These are phyloP conservation scores for Lagopus leucura DNA, from an alignment of 2,113 vertebrate species.

Conservation along the genomic window DNA sequence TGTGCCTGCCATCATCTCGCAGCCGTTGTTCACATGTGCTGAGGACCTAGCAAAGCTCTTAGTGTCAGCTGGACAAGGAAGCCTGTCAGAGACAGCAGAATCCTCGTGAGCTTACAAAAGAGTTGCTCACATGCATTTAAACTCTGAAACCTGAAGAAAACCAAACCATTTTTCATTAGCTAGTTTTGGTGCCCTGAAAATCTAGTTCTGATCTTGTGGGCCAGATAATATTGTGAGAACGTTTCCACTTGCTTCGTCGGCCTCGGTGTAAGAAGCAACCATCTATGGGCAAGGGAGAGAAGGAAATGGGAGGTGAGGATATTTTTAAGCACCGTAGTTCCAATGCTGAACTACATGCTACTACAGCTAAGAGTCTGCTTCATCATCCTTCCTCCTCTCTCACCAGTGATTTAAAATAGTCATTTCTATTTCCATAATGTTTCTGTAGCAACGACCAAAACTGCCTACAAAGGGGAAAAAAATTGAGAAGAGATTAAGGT, in stretches of 20 bases:
- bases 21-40: not conserved
- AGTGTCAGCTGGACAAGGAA: not conserved
- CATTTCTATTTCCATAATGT: not conserved
- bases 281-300: not conserved
- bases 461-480: not conserved
- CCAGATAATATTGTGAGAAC: not conserved
- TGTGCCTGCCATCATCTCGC: not conserved
- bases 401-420: not conserved
- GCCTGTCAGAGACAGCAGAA: not conserved
- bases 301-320: not conserved
- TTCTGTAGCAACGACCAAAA: not conserved
- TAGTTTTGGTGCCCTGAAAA: not conserved
- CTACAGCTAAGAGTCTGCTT: not conserved
- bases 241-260: not conserved
- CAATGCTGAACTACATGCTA: not conserved
- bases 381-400: not conserved
- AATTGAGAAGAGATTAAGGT: not conserved
- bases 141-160: not conserved
- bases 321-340: not conserved
- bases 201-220: not conserved
- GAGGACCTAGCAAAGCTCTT: not conserved
- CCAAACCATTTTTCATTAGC: not conserved
- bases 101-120: rapidly evolving
- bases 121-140: not conserved
- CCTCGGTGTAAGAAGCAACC: not conserved